Base-by-base conservation (phyloP, 2,888 invertebrate genomes). In the Quadroppia sp. region DNA sequence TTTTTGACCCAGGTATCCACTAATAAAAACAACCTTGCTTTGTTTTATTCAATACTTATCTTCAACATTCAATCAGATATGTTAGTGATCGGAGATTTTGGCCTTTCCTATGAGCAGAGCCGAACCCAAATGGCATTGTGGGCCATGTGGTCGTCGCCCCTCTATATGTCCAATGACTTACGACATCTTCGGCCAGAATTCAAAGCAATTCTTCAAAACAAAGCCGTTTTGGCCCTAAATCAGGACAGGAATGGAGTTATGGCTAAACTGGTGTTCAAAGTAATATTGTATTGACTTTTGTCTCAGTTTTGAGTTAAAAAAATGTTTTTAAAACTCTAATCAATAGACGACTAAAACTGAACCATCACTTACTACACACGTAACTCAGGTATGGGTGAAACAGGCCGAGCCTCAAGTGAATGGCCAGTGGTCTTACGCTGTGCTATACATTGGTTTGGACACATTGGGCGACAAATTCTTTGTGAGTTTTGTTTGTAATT, bases 81-180 rank as follows among this genome's bases (percentile, higher is more conserved):
- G 36, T 83, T 94, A 80, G 93, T 96, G 78, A 89, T 95, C 80
- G 96, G 97, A 45, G 93, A 96, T 84, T 95, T 92, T 82, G 94
- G 95, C 1, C 84, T 97, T 50, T 94, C 94, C 80, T 92, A 92
- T 82, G 94, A 94, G 81, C 94, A 97, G 83, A 90, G 93, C 80
- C 91, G 93, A 84, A 92, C 92, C 0, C 97, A 97, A 85, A 94
- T 97, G 88, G 95, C 94, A 4, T 86, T 97, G 77, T 97, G 97
- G 97, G 91, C 94, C 6, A 92, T 97, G 79, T 83, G 96, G 81
- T 94, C 96, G 0, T 92, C 96, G 1, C 97, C 96, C 0, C 86
- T 97, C n/a, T 85, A 96, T 72, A 94, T 97, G 93, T 96, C 95
- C n/a, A 92, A 91, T 42, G 96, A 97, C 84, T 85, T 97, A 71